A percentile compares a stretch with the other conserved stretches of the same genome.
phyloP scores from a whole-genome alignment of 2,888 invertebrate genomes.

The Euproctis similis region DNA sequence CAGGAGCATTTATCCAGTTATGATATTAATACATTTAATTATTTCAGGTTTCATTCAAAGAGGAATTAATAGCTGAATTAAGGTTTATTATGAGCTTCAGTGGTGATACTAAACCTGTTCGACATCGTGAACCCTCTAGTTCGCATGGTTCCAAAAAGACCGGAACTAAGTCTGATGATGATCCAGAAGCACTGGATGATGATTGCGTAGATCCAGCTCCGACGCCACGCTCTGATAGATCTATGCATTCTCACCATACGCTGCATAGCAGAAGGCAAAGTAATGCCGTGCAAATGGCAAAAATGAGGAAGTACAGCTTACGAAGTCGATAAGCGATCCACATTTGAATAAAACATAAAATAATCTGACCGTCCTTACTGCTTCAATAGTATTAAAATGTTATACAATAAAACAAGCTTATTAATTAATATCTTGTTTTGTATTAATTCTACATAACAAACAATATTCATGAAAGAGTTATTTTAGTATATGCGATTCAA shows the following conservation, averaged over 20 bases:
- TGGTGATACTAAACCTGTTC: slow-evolving; percentile 81
- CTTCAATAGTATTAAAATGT: too few relatives aligned
- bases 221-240: slow-evolving; percentile 50
- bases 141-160: slow-evolving; percentile 43
- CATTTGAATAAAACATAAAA: not conserved
- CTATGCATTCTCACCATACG: slow-evolving; percentile 53
- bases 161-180: slow-evolving; percentile 33
- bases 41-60: slow-evolving; percentile 77
- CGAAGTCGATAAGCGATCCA: slow-evolving; percentile 20
- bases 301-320: slow-evolving; percentile 50
- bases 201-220: slow-evolving; percentile 36
- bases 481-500: too few relatives aligned
- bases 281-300: slow-evolving; percentile 59
- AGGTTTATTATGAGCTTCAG: slow-evolving; percentile 82
- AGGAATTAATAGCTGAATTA: slow-evolving; percentile 81
- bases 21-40: too few relatives aligned
- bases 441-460: too few relatives aligned
- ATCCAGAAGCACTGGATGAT: slow-evolving; percentile 34
- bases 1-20: too few relatives aligned
- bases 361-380: not conserved
- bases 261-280: slow-evolving; percentile 59
- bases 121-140: slow-evolving; percentile 57
- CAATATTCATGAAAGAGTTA: too few relatives aligned
- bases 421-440: too few relatives aligned
- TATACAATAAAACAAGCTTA: too few relatives aligned